Percentiles rank a stretch among this genome's conserved stretches.
These are phyloP conservation scores for Pteropus alecto DNA, from an alignment of 2,113 vertebrate genomes.

Conservation along the genomic window DNA sequence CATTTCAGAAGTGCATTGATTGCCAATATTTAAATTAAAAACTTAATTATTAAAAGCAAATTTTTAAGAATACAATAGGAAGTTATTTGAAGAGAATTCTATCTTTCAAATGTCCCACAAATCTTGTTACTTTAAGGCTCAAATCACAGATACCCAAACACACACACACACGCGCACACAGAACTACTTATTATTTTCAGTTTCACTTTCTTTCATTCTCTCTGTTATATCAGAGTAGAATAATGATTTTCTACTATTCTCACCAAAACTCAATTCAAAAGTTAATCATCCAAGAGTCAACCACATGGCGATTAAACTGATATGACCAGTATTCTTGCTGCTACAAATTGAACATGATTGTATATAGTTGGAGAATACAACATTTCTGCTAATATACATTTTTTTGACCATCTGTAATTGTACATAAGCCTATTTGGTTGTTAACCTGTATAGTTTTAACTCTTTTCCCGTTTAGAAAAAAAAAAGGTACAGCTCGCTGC, in stretches of 20 bases:
- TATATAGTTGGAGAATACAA: not conserved
- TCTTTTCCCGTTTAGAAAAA: no score
- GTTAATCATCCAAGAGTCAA: not conserved
- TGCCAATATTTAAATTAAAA: not conserved
- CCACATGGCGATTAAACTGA: not conserved
- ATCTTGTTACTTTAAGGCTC: not conserved
- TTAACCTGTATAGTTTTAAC: not conserved
- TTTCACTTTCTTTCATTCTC: not conserved
- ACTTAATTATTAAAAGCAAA: not conserved
- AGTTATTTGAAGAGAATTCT: not conserved
- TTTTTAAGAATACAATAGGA: not conserved
- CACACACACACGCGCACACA: not conserved
- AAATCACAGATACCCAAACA: not conserved
- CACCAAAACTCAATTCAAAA: not conserved
- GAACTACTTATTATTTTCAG: no score
- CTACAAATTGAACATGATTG: not conserved
- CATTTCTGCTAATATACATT: not conserved
- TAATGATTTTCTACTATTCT: not conserved
- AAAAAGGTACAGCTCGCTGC: no score
- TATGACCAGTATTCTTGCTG: not conserved
- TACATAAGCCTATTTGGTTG: not conserved
- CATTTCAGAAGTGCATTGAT: not conserved
- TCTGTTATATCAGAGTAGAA: not conserved
- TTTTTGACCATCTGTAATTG: not conserved
- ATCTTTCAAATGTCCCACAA: not conserved